A percentile compares a stretch with the other conserved stretches of the same genome.
Conservation (phyloP, 2,113 vertebrate species). For the Balaeniceps rex region DNA sequence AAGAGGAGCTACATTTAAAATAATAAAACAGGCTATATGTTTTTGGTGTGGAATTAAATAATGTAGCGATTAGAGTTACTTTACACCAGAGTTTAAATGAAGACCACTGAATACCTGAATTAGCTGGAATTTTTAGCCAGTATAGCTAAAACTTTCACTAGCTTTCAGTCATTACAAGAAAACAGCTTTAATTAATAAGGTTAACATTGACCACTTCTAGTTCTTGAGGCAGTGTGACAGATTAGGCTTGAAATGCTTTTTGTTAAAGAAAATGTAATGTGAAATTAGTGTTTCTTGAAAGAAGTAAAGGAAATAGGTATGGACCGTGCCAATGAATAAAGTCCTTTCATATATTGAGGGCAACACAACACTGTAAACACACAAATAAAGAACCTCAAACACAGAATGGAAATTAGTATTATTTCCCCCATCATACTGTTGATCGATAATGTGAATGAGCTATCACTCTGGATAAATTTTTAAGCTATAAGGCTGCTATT, state of each 20-base stretch:
- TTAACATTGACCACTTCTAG: not conserved
- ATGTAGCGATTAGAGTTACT: not conserved
- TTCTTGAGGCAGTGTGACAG: not conserved
- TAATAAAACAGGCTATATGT: rapidly evolving
- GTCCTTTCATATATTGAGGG: not conserved
- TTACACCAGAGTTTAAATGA: not conserved
- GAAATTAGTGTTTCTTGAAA: not conserved
- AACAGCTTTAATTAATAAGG: not conserved
- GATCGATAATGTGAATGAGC: not conserved
- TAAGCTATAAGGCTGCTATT: not conserved
- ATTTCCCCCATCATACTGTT: not conserved
- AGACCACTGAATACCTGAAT: not conserved
- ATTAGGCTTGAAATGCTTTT: not conserved
- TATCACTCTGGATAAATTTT: not conserved
- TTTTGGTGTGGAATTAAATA: not conserved
- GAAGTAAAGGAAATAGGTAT: not conserved
- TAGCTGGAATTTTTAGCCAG: not conserved
- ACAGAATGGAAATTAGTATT: not conserved
- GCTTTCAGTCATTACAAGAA: not conserved
- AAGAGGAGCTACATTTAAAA: not conserved
- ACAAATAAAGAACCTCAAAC: not conserved
- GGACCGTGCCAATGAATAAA: not conserved
- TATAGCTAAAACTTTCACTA: not conserved
- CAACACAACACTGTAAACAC: not conserved
- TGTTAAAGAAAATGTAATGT: not conserved